Base-by-base conservation (phyloP, 2,113 vertebrate species). In the Amia ocellicauda region DNA sequence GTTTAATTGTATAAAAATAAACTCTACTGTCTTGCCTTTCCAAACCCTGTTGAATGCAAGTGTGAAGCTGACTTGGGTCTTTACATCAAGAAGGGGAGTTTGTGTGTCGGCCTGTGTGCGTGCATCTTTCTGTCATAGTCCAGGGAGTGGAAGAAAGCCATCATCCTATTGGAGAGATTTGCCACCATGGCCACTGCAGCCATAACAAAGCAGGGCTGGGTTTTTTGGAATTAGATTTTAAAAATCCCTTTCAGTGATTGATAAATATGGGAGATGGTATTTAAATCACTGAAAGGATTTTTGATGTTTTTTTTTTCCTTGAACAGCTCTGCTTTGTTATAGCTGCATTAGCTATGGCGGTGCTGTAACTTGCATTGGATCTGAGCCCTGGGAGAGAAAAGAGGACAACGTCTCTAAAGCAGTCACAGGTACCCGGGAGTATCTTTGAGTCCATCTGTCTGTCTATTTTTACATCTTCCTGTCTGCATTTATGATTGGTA, bases 271-370 rank as follows among this genome's bases (percentile, higher is more conserved):
- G 31, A 36, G 5, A 16, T 28, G 13, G 14, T 7, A 24, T 63
- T 65, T n/a, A 41, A 64, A 26, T 62, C 49, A 50, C 55, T 68
- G 64, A 79, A 68, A 79, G 52, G 79, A 65, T 69, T 68, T 69
- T 67, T 59, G 64, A 79, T 78, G 77, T 73, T 64, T 49, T 73
- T 79, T 77, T 78, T 55, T 80, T 80, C 78, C 78, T 84, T 77
- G 84, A 85, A 83, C 84, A 89, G 87, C 88, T 83, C 86, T 90
- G 81, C 85, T 90, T 80, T 90, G 86, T 88, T 90, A 87, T 90
- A 82, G 86, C 87, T 88, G 88, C 86, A 86, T 87, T 88, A 87
- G 84, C 86, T 81, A 81, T 75, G 85, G 84, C 85, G 83, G 81
- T 78, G 71, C 82, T 64, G 69, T 86, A 80, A 79, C 64, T 83